A percentile compares a stretch with the other conserved stretches of the same genome.
Conservation (phyloP, 2,888 invertebrate species). For the Bhutanitis thaidina region DNA sequence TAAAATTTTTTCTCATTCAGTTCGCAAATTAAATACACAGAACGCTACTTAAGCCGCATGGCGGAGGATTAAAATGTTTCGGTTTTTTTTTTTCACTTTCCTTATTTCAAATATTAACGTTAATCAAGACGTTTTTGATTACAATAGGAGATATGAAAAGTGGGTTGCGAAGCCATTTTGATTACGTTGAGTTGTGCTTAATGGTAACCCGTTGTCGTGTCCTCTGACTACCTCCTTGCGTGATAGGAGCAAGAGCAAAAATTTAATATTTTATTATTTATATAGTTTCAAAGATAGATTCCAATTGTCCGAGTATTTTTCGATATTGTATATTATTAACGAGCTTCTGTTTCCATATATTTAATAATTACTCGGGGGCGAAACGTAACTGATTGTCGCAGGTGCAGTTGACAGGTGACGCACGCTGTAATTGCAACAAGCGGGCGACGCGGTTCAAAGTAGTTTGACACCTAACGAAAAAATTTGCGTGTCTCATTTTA, state of each 20-base stretch:
- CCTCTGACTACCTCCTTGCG: no score
- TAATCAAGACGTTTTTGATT: background rate
- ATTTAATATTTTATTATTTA: no score
- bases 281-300: no score
- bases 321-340: conserved; percentile 6
- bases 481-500: no score
- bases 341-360: no score
- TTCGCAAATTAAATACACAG: conserved; percentile 67
- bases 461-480: background rate
- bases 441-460: conserved; percentile 31
- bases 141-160: background rate
- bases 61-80: conserved; percentile 35
- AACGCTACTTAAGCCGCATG: conserved; percentile 58
- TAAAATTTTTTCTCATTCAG: conserved; percentile 62
- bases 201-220: no score
- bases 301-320: background rate
- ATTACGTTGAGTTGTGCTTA: no score
- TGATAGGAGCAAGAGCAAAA: no score
- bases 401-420: conserved; percentile 49
- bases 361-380: conserved; percentile 43
- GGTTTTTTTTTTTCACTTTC: background rate
- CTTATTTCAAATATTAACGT: conserved; percentile 15
- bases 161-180: no score
- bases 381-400: conserved; percentile 32
- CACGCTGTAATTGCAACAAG: conserved; percentile 42